These are phyloP conservation scores for Papilio demoleus DNA, from an alignment of 2,888 invertebrate genomes.

Conservation along the genomic window DNA sequence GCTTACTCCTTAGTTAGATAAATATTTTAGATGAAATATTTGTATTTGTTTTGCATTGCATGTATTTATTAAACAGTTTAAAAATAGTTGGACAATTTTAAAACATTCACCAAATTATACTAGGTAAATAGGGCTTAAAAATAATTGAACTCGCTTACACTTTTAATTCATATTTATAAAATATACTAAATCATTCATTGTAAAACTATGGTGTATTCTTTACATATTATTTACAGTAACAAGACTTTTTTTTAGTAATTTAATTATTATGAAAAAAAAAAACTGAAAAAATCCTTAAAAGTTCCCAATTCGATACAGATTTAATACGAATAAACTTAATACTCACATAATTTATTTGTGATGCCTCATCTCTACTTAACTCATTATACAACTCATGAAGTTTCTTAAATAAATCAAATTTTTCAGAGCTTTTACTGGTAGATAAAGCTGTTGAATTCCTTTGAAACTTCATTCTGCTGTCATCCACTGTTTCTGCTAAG, in stretches of 20 bases:
- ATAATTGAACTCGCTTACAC: neutral
- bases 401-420: slow-evolving; percentile 80
- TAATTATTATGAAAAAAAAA: neutral
- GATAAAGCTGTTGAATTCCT: slow-evolving; percentile 70
- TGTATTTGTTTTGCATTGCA: neutral
- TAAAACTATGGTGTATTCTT: neutral
- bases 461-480: slow-evolving; percentile 78
- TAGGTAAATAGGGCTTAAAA: neutral
- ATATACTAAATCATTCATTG: neutral
- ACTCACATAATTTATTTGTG: slow-evolving; percentile 78
- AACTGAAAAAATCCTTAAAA: neutral
- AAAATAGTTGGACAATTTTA: neutral
- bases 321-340: slow-evolving; percentile 42
- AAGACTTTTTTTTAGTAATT: neutral
- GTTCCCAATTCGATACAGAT: neutral
- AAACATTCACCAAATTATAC: neutral
- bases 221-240: neutral
- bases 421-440: slow-evolving; percentile 67
- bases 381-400: slow-evolving; percentile 79
- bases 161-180: no score
- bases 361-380: slow-evolving; percentile 74
- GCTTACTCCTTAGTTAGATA: slow-evolving; percentile 9
- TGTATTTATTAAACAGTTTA: neutral
- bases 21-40: neutral
- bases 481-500: slow-evolving; percentile 78